Base-by-base conservation (phyloP, 2,888 invertebrate species). In the Coleophora flavipennella region DNA sequence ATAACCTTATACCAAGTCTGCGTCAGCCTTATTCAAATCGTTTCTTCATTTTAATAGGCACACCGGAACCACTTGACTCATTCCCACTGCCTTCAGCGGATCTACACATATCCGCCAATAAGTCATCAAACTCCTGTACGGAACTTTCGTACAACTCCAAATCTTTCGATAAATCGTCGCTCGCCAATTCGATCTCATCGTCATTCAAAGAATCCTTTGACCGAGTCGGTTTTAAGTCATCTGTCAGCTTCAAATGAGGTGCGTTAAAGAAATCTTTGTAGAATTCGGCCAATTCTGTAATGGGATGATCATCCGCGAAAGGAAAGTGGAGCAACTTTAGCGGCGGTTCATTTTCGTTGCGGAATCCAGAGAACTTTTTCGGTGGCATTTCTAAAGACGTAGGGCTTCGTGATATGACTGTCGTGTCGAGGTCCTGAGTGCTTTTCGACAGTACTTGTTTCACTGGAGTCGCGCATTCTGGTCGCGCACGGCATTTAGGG, bases 261-360 rank as follows among this genome's bases (percentile, higher is more conserved):
- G 94, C 93, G 50, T 89, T 89, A 66, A 93, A 92, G 69, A 93
- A 93, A 49, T 94, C 92, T 35, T 91, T 88, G 67, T 92, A 94
- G 72, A 94, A 94, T 53, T 90, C 88, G 1, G 92, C 92, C 47
- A 94, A 78, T 65, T 94, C 94, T 42, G 88, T 88, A 58, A 91
- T 90, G 0, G 89, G 88, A 59, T 89, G 91, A 34, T 88, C 80
- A 46, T 89, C 91, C 9, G 92, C 93, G 60, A 94, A 94, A 1
- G 94, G 92, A 35, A 92, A 91, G 78, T 91, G 90, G 84, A 93
- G 74, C 4, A 89, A 83, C 46, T 74, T 90, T 49, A 93, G 88
- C 0, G 93, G 93, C 0, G 88, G 88, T 41, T 90, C 89, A 53
- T 90, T 59, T 38, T 81, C 80, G 32, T 67, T 70, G 2, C 83